phyloP scores from a whole-genome alignment of 2,797 vertebrate genomes.

The Xerus rutilus region DNA sequence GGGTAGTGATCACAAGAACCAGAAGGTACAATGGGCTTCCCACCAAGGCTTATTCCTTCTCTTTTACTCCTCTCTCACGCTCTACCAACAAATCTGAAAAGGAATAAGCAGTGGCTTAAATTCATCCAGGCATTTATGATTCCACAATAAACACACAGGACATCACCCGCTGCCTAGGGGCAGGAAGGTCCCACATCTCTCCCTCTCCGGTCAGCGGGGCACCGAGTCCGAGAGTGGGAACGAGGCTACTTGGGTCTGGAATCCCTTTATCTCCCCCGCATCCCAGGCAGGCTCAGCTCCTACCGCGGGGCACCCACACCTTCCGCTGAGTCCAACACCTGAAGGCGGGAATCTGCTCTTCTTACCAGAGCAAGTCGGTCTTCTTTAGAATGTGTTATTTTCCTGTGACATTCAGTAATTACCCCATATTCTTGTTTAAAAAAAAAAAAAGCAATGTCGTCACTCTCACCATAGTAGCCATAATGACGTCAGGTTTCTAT shows the following conservation, averaged over 20 bases:
- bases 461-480: not conserved
- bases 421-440: too few species aligned
- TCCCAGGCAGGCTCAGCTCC: not conserved
- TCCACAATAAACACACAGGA: not conserved
- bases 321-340: not conserved
- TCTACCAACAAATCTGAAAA: conserved; percentile 3
- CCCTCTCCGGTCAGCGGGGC: not conserved
- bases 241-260: not conserved
- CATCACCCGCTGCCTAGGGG: not conserved
- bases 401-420: too few species aligned
- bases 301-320: not conserved
- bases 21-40: not conserved
- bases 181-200: not conserved
- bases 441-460: too few species aligned
- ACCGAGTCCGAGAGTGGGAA: not conserved
- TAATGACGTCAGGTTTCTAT: conserved; percentile 35
- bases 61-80: not conserved
- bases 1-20: not conserved
- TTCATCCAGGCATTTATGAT: not conserved
- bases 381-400: conserved; percentile 5
- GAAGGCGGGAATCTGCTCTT: not conserved
- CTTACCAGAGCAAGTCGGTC: not conserved
- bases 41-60: not conserved
- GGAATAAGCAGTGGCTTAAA: not conserved
- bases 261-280: not conserved